Conservation (phyloP, 2,797 vertebrate genomes). For the Crax fasciolata region DNA sequence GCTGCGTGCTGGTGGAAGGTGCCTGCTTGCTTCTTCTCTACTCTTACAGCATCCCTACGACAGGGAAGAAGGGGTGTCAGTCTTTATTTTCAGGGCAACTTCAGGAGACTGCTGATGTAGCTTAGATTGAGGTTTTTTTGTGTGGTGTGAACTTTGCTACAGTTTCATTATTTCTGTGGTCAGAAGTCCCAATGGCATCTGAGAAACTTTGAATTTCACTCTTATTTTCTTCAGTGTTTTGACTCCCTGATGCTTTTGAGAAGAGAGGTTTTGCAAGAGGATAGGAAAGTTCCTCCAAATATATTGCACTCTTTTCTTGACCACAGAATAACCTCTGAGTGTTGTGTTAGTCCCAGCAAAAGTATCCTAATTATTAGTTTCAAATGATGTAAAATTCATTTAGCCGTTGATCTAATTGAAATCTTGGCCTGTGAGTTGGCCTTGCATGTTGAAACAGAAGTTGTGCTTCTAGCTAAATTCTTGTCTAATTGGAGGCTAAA, state of each 20-base stretch:
- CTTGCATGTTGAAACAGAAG: background rate
- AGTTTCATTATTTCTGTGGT: background rate
- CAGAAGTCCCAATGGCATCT: background rate
- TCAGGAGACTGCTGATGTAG: background rate
- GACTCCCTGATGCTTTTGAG: background rate
- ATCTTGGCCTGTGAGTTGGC: background rate
- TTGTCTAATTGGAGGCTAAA: background rate
- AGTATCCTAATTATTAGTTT: background rate
- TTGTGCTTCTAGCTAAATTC: background rate
- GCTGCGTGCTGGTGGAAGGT: accelerated
- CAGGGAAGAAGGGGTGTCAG: background rate
- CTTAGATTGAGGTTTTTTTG: background rate
- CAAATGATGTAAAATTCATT: background rate
- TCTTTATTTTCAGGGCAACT: background rate
- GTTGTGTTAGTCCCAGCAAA: background rate
- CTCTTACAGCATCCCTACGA: background rate
- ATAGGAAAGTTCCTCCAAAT: background rate
- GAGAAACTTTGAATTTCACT: background rate
- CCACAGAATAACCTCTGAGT: background rate
- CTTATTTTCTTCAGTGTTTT: background rate
- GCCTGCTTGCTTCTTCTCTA: accelerated
- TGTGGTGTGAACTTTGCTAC: background rate
- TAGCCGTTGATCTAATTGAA: background rate
- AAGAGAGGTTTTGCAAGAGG: background rate
- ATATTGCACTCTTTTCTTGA: background rate